Conservation (phyloP, 2,113 vertebrate species). For the Aegotheles bennettii region DNA sequence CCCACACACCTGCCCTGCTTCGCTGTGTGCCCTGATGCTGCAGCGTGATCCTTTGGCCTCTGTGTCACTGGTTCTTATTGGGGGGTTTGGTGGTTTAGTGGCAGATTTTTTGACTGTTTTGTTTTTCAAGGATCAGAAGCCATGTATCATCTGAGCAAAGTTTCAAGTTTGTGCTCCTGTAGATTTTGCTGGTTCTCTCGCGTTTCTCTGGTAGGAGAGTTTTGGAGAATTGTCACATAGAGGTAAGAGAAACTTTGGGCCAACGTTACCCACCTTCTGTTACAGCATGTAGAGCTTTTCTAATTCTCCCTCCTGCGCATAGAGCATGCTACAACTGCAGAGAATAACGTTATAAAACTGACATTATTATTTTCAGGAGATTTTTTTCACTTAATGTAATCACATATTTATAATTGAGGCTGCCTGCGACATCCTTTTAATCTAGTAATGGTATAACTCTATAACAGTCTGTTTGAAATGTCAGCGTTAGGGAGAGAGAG, state of each 20-base stretch:
- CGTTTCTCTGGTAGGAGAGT: not conserved
- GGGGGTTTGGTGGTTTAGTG: not conserved
- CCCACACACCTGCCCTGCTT: not conserved
- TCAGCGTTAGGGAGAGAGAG: not conserved
- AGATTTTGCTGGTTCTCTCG: not conserved
- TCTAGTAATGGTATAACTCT: slow-evolving; percentile 37
- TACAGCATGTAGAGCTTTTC: not conserved
- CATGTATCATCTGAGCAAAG: not conserved
- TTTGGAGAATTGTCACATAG: not conserved
- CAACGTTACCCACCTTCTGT: accelerated
- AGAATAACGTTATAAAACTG: not conserved
- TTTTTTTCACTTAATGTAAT: not conserved
- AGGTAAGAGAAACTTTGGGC: not conserved
- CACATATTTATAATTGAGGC: not conserved
- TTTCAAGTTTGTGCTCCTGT: not conserved
- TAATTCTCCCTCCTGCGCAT: not conserved
- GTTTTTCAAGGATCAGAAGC: not conserved
- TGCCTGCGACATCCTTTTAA: slow-evolving; percentile 17
- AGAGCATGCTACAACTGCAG: not conserved
- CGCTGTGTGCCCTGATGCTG: accelerated
- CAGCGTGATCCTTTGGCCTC: accelerated
- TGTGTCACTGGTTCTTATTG: not conserved
- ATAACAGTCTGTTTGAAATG: not conserved
- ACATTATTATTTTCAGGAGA: not conserved
- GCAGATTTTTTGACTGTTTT: not conserved